Evolutionary conservation across 2,888 invertebrate genomes (phyloP), one percentile per base, ranked within the genome.

Genomic region (Campopleginae sp.): DNA sequence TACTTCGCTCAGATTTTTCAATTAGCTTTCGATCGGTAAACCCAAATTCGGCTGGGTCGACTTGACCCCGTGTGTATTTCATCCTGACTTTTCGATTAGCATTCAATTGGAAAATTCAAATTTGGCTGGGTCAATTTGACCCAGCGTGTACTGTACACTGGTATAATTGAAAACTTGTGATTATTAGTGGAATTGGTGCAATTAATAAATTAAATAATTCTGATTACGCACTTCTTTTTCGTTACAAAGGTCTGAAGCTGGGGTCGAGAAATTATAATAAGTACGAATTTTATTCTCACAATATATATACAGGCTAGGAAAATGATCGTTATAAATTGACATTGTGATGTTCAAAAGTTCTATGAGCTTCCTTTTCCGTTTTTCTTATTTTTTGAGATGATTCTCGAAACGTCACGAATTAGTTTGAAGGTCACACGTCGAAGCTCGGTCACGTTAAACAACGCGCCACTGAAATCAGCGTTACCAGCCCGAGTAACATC

Each of bases 401-500:
- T 0, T 0, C 2, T 54, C 12, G 4, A 51, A 19, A 51, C 14
- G 14, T 1, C 58, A 27, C 14, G 27, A 1, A 14, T 27, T 5
- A 19, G 51, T 10, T 46, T 7, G 27, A 4, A 27, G 31, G 27
- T 46, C 2, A 1, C 14, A 17, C 38, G 38, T 46, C 31, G 10
- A 6, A n/a, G 19, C 8, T 51, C 19, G 4, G 33, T 87, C 82
- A 90, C 63, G 88, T 88, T 58, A 90, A 83, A 85, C 91, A 91
- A 78, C 90, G 89, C 48, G 92, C 88, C 38, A 94, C 90, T 14
- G 93, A 90, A 51, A 91, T 78, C 10, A 94, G 82, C 10, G 93
- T 91, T 5, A 92, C 65, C n/a, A 93, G 87, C 84, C 93, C 93
- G 44, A 93, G 86, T 10, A 90, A 70, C 93, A 93, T 93, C 27